Percentiles rank a stretch among this genome's conserved stretches.
These are phyloP conservation scores for Neotragus moschatus DNA, from an alignment of 2,113 vertebrate genomes.

Conservation along the genomic window DNA sequence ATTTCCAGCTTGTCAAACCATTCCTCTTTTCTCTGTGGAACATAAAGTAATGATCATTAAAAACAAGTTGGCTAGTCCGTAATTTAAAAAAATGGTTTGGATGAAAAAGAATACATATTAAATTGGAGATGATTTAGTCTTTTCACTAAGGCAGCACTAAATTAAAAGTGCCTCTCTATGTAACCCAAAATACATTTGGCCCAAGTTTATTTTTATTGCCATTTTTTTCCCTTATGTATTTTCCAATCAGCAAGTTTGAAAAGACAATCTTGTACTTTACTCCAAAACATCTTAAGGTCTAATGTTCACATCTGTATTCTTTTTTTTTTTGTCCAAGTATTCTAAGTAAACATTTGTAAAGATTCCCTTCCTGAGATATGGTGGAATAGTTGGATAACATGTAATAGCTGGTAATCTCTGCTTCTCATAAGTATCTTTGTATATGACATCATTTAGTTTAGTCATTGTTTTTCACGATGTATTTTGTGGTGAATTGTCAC, in stretches of 20 bases:
- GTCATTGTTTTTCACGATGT: slow-evolving; percentile 43
- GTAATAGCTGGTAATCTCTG: not conserved
- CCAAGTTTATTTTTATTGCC: not conserved
- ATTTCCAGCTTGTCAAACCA: not conserved
- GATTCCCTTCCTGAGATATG: not conserved
- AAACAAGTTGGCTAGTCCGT: not conserved
- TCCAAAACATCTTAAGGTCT: not conserved
- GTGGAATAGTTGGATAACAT: not conserved
- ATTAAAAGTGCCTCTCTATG: not conserved
- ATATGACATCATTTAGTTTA: slow-evolving; percentile 36
- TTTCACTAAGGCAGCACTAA: not conserved
- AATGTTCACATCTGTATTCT: not conserved
- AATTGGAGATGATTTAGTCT: not conserved
- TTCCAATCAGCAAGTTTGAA: slow-evolving; percentile 17
- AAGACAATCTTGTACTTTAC: not conserved
- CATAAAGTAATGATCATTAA: not conserved
- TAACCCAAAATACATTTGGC: not conserved
- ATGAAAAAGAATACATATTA: not conserved
- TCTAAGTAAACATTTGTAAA: not conserved
- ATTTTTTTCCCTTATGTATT: not conserved
- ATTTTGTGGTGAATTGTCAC: slow-evolving; percentile 61
- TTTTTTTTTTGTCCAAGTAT: not conserved
- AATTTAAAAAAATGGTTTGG: not conserved
- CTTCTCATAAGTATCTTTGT: slow-evolving; percentile 33
- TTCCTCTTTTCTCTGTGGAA: not conserved